phyloP scores from a whole-genome alignment of 2,888 invertebrate species.

The Acleris holmiana region DNA sequence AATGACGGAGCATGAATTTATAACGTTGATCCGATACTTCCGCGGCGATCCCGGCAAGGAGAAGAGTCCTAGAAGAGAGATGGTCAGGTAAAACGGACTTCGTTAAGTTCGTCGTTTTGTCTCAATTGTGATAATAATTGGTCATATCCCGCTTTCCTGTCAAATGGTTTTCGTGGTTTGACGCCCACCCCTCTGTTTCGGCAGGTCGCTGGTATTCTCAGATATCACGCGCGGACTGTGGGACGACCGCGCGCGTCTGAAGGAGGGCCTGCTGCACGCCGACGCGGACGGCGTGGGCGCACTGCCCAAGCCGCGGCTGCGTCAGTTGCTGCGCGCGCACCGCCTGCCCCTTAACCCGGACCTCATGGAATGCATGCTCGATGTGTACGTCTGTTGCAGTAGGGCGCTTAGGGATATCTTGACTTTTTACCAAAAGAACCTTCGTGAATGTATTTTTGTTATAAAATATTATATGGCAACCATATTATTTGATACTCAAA shows the following conservation, averaged over 20 bases:
- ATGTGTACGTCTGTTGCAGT: not conserved
- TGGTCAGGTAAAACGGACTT: slow-evolving; percentile 62
- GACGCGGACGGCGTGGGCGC: slow-evolving; percentile 81
- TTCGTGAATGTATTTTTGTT: too few relatives aligned
- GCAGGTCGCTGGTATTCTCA: slow-evolving; percentile 88
- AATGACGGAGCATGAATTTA: slow-evolving; percentile 92
- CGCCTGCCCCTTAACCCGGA: slow-evolving; percentile 88
- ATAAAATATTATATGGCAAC: too few relatives aligned
- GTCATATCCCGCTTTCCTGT: not conserved
- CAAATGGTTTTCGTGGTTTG: not conserved
- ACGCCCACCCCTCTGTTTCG: slow-evolving; percentile 12
- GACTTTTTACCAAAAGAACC: too few relatives aligned
- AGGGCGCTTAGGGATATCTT: too few relatives aligned
- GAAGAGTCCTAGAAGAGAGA: slow-evolving; percentile 69
- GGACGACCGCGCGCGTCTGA: slow-evolving; percentile 84
- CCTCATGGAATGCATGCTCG: slow-evolving; percentile 88
- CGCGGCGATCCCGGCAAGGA: slow-evolving; percentile 84
- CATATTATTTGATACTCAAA: too few relatives aligned
- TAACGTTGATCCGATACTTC: slow-evolving; percentile 90
- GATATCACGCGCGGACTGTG: slow-evolving; percentile 89
- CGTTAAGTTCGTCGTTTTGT: not conserved
- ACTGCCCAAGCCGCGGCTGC: slow-evolving; percentile 83
- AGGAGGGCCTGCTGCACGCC: slow-evolving; percentile 68
- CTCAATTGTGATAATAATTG: not conserved
- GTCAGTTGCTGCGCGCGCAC: slow-evolving; percentile 87